phyloP scores from a whole-genome alignment of 2,113 vertebrate genomes.

The Nothoprocta perdicaria region DNA sequence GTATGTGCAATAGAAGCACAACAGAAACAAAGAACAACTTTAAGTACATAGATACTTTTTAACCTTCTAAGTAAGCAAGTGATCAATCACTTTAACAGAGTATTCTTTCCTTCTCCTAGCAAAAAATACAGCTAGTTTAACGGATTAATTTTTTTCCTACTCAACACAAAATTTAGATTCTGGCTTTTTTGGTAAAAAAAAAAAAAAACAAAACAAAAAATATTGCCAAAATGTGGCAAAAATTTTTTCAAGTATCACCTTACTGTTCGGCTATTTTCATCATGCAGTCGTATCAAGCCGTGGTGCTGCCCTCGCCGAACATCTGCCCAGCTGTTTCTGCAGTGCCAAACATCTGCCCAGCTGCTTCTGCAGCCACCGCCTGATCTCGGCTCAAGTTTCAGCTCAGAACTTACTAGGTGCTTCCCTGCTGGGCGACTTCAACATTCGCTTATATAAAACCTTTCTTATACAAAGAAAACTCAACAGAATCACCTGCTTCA shows the following conservation, averaged over 20 bases:
- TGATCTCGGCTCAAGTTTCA: not conserved
- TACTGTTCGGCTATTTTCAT: not conserved
- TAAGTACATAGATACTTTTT: not conserved
- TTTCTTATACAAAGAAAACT: not conserved
- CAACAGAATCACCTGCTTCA: not conserved
- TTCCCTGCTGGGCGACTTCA: not conserved
- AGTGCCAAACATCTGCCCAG: not conserved
- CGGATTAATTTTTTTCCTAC: not conserved
- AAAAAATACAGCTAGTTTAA: not conserved
- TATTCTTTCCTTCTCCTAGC: not conserved
- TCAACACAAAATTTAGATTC: not conserved
- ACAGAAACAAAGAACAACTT: not conserved
- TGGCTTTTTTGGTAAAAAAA: not conserved
- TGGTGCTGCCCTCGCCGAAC: not conserved
- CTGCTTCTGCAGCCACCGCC: not conserved
- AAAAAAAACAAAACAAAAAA: not conserved
- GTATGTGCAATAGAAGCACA: not conserved
- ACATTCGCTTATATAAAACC: not conserved
- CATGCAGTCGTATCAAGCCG: fast-evolving
- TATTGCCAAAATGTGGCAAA: not conserved
- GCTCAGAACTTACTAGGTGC: not conserved
- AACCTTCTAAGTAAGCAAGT: not conserved
- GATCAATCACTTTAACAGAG: not conserved
- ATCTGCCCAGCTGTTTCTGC: not conserved
- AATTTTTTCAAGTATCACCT: not conserved